Evolutionary conservation across 1,140 invertebrate species (phyloP).

Genomic region (Aethina tumida): DNA sequence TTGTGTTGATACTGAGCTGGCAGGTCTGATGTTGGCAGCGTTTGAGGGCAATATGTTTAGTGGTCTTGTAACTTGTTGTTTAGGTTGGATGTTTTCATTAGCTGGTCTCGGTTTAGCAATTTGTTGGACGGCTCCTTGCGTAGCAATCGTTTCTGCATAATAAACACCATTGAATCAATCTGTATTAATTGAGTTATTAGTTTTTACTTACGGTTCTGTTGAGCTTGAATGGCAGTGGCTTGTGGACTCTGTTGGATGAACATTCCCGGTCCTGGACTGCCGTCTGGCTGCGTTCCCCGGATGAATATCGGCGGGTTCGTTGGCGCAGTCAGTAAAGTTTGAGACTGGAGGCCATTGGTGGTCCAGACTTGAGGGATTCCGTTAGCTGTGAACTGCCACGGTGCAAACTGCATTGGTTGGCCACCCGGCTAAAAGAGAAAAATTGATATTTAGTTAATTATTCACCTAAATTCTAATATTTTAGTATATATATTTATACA

Average conservation of each 20-base stretch:
- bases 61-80: conserved; percentile 43
- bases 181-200: conserved; percentile 6
- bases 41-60: conserved; percentile 59
- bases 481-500: conserved; percentile 1
- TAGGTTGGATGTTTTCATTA: conserved; percentile 39
- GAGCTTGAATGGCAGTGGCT: conserved; percentile 39
- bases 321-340: conserved; percentile 51
- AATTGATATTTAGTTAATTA: background rate
- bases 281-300: conserved; percentile 65
- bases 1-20: conserved; percentile 68
- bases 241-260: conserved; percentile 80
- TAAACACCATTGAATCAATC: conserved; percentile 8
- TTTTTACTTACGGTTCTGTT: conserved; percentile 46
- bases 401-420: conserved; percentile 50
- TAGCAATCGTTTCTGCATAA: conserved; percentile 34
- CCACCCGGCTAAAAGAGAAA: conserved; percentile 39
- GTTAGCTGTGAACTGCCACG: conserved; percentile 44
- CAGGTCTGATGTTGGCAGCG: conserved; percentile 54
- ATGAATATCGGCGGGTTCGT: conserved; percentile 79
- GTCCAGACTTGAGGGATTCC: conserved; percentile 60
- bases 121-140: conserved; percentile 45
- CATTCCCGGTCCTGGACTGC: conserved; percentile 50
- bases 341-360: conserved; percentile 57
- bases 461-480: background rate
- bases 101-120: conserved; percentile 44